Evolutionary conservation across 2,113 vertebrate species (phyloP).

Genomic region (Hyperopisus bebe): DNA sequence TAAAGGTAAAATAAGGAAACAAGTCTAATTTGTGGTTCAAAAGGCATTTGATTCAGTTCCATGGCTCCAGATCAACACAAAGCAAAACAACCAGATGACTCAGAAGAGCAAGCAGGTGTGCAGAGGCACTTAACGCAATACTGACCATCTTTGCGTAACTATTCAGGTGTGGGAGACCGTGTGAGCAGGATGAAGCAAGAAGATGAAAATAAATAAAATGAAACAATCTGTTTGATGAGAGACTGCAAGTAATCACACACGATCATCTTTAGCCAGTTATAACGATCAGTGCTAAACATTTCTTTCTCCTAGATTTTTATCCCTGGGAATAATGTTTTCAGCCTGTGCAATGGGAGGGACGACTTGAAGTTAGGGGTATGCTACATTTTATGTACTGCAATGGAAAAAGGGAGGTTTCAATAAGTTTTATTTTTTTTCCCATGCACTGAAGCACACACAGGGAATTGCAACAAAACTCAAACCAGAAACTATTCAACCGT

Average conservation of each 20-base stretch:
- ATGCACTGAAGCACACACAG: conserved; percentile 45
- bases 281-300: not conserved
- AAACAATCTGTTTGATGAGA: not conserved
- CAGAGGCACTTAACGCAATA: not conserved
- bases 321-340: not conserved
- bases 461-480: conserved; percentile 45
- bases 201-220: not conserved
- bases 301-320: not conserved
- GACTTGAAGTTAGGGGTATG: not conserved
- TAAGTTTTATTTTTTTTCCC: conserved; percentile 37
- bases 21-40: not conserved
- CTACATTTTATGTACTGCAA: conserved; percentile 20
- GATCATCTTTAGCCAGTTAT: not conserved
- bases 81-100: not conserved
- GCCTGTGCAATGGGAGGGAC: not conserved
- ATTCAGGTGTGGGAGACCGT: not conserved
- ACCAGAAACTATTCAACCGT: conserved; percentile 57
- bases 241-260: not conserved
- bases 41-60: not conserved
- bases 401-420: conserved; percentile 13
- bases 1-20: conserved; percentile 13
- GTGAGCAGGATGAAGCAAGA: not conserved
- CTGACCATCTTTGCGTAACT: not conserved
- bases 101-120: not conserved
- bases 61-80: not conserved